These are phyloP conservation scores for Idaea dimidiata DNA, from an alignment of 2,888 invertebrate species.

Conservation along the genomic window DNA sequence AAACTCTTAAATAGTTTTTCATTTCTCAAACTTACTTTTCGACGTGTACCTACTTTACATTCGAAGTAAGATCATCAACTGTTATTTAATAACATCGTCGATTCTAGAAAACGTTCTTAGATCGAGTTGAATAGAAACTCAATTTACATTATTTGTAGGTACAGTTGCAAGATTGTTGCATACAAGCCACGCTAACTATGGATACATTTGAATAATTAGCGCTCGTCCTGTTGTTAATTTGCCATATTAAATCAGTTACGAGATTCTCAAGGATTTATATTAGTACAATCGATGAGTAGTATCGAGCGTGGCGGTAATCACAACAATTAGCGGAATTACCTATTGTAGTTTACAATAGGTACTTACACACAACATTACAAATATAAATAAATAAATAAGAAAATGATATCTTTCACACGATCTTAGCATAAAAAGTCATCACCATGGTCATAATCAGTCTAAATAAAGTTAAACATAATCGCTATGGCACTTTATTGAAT, in stretches of 20 bases:
- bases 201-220: slow-evolving; percentile 27
- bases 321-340: background rate
- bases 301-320: background rate
- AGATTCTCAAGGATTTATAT: slow-evolving; percentile 24
- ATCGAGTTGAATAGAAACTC: slow-evolving; percentile 18
- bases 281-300: slow-evolving; percentile 11
- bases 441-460: too few species aligned
- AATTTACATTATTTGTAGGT: slow-evolving; percentile 26
- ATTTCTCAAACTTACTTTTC: slow-evolving; percentile 17
- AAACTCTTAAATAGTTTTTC: slow-evolving; percentile 7
- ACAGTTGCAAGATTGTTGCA: slow-evolving; percentile 23
- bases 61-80: slow-evolving; percentile 2
- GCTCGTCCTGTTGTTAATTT: slow-evolving; percentile 20
- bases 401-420: too few species aligned
- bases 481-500: too few species aligned
- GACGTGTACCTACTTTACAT: slow-evolving; percentile 7
- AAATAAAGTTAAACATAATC: too few species aligned
- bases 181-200: slow-evolving; percentile 21
- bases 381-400: background rate
- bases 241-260: slow-evolving; percentile 17
- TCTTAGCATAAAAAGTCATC: too few species aligned
- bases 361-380: background rate
- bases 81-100: slow-evolving; percentile 3
- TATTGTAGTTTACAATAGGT: background rate
- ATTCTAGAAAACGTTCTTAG: slow-evolving; percentile 16